Base-by-base conservation (phyloP, 2,888 invertebrate genomes). In the Bellardia bayeri region DNA sequence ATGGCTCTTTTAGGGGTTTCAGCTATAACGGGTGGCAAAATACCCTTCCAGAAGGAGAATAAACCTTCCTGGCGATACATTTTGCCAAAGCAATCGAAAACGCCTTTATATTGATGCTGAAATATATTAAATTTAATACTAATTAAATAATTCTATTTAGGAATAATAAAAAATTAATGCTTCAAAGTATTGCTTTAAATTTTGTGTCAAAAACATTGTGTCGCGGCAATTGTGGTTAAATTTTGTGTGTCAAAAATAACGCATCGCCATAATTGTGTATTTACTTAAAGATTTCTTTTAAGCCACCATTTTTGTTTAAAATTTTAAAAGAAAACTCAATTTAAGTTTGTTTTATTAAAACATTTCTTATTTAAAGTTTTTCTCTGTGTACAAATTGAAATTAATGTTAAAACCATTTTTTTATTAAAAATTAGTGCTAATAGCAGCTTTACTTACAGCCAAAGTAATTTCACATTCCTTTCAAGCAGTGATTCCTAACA, bases 1-100 rank as follows among this genome's bases (percentile, higher is more conserved):
- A 98, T 97, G 16, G 98, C 98, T 91, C 98, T 94, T 94, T 99
- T 99, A 2, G 99, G 99, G 1, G 98, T 99, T 94, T 99, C 99
- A 9, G 98, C 98, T 87, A 98, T 93, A 90, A 99, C 96, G 8
- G 99, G 99, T 6, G 98, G 99, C 89, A 98, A 90, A 89, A 99
- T 97, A 87, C 99, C 99, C 94, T 98, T 98, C 96, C 98, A 98
- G 93, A 97, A 98, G 11, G 98, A 97, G 71, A 95, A 94, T 13
- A 97, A 88, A 2, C 98, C 98, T 95, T 99, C 99, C 90, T 95
- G 94, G 90, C 94, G 95, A 91, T 97, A 97, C 97, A 99, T 99
- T 94, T 98, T 98, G 88, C 94, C 95, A 94, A 98, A 96, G 93
- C 98, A 98, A 92, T 98, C 98, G 58, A 95, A 94, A 81, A 99